Percentiles rank a stretch among this genome's conserved stretches.
Evolutionary conservation across 2,888 invertebrate species (phyloP).

Genomic region (Apoderus coryli): DNA sequence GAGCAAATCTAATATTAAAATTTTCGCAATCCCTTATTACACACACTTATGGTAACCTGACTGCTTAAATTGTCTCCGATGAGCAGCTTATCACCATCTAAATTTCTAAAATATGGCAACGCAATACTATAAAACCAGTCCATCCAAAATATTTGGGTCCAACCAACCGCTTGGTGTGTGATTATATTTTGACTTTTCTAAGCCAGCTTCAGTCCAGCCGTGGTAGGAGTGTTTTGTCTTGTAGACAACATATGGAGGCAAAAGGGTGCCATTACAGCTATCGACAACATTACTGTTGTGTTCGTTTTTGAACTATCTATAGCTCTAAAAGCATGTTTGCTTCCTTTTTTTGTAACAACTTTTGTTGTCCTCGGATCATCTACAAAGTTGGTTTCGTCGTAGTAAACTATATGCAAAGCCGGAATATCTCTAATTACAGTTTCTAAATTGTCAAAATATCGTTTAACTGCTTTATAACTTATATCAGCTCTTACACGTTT

Average conservation of each 20-base stretch:
- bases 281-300: constrained; percentile 15
- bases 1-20: constrained; percentile 7
- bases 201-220: constrained; percentile 13
- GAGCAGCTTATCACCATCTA: neutral
- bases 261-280: constrained; percentile 12
- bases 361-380: constrained; percentile 26
- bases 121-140: constrained; percentile 1
- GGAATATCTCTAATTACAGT: constrained; percentile 9
- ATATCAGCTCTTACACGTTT: constrained; percentile 13
- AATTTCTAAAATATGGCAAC: constrained; percentile 2
- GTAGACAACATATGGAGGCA: constrained; percentile 15
- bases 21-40: constrained; percentile 9
- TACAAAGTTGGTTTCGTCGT: constrained; percentile 27
- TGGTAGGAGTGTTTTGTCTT: constrained; percentile 14
- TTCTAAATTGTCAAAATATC: constrained; percentile 11
- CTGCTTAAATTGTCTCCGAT: constrained; percentile 1
- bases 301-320: constrained; percentile 15
- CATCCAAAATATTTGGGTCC: constrained; percentile 6
- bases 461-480: constrained; percentile 13
- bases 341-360: constrained; percentile 20
- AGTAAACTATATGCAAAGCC: constrained; percentile 22
- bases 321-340: constrained; percentile 23
- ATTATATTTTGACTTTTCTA: constrained; percentile 12
- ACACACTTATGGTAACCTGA: constrained; percentile 2
- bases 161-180: constrained; percentile 12